Evolutionary conservation across 2,113 vertebrate species (phyloP).

Genomic region (Helogale parvula): DNA sequence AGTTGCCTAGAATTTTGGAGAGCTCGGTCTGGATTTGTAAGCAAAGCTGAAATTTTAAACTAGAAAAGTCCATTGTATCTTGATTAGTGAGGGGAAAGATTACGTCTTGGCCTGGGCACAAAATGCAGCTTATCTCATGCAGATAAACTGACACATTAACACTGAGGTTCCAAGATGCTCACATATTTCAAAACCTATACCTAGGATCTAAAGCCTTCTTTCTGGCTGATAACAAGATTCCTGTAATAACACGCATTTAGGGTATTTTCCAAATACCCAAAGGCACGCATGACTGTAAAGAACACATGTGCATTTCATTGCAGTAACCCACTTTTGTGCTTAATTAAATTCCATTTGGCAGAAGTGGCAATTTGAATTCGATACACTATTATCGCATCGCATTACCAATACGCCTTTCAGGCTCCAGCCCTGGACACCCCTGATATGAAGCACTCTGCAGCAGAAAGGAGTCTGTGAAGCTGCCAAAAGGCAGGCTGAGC

Average conservation of each 20-base stretch:
- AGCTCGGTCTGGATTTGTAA: slow-evolving; percentile 46
- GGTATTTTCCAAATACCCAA: slow-evolving; percentile 76
- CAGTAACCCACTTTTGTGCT: slow-evolving; percentile 72
- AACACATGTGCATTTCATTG: slow-evolving; percentile 77
- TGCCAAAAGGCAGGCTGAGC: slow-evolving; percentile 31
- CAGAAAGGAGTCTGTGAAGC: slow-evolving; percentile 41
- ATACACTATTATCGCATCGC: slow-evolving; percentile 59
- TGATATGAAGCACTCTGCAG: slow-evolving; percentile 8
- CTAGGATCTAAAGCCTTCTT: slow-evolving; percentile 66
- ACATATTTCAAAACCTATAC: slow-evolving; percentile 67
- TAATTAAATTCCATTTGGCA: slow-evolving; percentile 81
- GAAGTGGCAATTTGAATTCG: slow-evolving; percentile 69
- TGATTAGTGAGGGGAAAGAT: slow-evolving; percentile 57
- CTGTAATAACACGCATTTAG: slow-evolving; percentile 78
- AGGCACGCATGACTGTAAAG: slow-evolving; percentile 65
- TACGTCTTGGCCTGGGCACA: slow-evolving; percentile 53
- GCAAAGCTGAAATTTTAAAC: slow-evolving; percentile 62
- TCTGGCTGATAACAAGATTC: slow-evolving; percentile 72
- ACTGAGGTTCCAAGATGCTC: slow-evolving; percentile 65
- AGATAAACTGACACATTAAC: slow-evolving; percentile 66
- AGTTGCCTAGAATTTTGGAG: slow-evolving; percentile 27
- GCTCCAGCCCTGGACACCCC: slow-evolving; percentile 42
- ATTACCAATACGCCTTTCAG: slow-evolving; percentile 45
- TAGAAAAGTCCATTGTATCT: slow-evolving; percentile 27
- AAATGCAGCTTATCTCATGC: slow-evolving; percentile 58